A percentile compares a stretch with the other conserved stretches of the same genome.
Evolutionary conservation across 2,888 invertebrate genomes (phyloP).

Genomic region (Dicycla oo): DNA sequence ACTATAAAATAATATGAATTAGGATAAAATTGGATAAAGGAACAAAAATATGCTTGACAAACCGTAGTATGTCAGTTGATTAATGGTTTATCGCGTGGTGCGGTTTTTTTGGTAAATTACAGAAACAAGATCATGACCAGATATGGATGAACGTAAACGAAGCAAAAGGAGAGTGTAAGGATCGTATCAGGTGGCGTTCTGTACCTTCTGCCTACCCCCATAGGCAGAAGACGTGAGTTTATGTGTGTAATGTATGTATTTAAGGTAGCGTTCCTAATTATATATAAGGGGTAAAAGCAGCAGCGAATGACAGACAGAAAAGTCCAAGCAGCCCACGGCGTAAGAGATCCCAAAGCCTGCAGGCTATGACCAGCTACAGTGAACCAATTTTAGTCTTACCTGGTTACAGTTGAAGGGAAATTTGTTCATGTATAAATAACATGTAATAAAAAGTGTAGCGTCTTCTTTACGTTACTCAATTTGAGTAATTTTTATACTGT

Average conservation of each 20-base stretch:
- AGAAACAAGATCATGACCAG: background rate
- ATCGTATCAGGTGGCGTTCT: too few relatives aligned
- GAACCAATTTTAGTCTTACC: too few relatives aligned
- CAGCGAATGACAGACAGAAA: background rate
- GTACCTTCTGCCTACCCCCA: too few relatives aligned
- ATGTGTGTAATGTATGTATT: too few relatives aligned
- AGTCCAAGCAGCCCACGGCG: background rate
- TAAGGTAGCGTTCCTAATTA: background rate
- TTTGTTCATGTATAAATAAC: background rate
- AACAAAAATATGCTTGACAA: background rate
- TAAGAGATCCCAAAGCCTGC: background rate
- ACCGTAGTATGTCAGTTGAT: background rate
- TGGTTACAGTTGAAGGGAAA: background rate
- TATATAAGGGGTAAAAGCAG: background rate
- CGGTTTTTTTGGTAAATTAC: too few relatives aligned
- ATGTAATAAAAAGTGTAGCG: background rate
- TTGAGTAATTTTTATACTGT: background rate
- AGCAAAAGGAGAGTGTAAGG: too few relatives aligned
- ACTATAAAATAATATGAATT: too few relatives aligned
- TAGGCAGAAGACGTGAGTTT: too few relatives aligned
- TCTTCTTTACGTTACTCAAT: background rate
- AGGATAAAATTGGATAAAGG: background rate
- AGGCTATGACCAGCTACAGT: too few relatives aligned
- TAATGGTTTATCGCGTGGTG: too few relatives aligned
- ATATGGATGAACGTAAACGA: too few relatives aligned